Conservation (phyloP, 2,113 vertebrate genomes). For the Euleptes europaea region DNA sequence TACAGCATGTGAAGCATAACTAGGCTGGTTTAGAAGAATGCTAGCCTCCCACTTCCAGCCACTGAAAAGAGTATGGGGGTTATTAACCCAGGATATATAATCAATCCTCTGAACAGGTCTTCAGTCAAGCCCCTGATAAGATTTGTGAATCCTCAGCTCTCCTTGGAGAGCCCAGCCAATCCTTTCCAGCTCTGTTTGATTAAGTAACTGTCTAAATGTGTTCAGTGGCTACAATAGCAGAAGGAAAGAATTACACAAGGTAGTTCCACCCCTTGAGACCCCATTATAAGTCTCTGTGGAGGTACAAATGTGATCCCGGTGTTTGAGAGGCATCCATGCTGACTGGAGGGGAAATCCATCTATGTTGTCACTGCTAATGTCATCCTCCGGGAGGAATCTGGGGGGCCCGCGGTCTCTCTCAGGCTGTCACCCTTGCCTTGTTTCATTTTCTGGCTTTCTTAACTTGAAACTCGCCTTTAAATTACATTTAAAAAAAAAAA, state of each 20-base stretch:
- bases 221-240: constrained; percentile 47
- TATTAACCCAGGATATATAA: neutral
- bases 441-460: constrained; percentile 57
- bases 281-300: constrained; percentile 21
- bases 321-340: constrained; percentile 25
- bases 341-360: constrained; percentile 38
- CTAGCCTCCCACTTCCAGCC: neutral
- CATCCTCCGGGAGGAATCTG: constrained; percentile 48
- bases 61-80: neutral
- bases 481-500: constrained; percentile 63
- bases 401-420: constrained; percentile 24
- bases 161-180: constrained; percentile 7
- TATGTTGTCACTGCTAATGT: constrained; percentile 17
- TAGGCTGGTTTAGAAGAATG: neutral
- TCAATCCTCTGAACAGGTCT: neutral
- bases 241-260: constrained; percentile 33
- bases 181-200: constrained; percentile 27
- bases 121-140: constrained; percentile 5
- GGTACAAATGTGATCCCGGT: constrained; percentile 52
- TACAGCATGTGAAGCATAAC: neutral
- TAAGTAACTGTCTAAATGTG: constrained; percentile 48
- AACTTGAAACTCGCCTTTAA: constrained; percentile 60
- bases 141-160: constrained; percentile 27
- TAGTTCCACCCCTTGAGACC: constrained; percentile 49
- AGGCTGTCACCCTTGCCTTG: constrained; percentile 17